These are phyloP conservation scores for Leptopilina syphax DNA, from an alignment of 2,888 invertebrate species.

Conservation along the genomic window DNA sequence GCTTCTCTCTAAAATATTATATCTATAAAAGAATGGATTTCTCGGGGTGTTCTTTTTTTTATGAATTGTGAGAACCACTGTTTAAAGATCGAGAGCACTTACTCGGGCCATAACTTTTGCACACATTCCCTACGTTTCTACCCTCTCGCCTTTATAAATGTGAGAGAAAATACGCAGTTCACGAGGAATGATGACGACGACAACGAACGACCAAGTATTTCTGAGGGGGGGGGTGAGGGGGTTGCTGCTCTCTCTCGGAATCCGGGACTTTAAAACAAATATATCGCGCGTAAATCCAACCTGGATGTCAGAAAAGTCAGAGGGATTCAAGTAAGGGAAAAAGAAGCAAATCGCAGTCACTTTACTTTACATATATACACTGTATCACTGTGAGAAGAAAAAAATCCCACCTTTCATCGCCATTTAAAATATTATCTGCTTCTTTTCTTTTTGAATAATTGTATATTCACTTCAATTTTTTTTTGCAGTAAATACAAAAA, in stretches of 20 bases:
- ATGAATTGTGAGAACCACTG: conserved; percentile 63
- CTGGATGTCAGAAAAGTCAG: conserved; percentile 63
- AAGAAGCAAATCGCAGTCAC: conserved; percentile 70
- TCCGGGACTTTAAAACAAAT: conserved; percentile 75
- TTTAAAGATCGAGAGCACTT: conserved; percentile 68
- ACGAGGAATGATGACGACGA: conserved; percentile 48
- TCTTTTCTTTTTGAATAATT: conserved; percentile 48
- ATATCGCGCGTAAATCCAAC: conserved; percentile 75
- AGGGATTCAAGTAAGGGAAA: conserved; percentile 52
- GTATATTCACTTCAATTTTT: too few species aligned
- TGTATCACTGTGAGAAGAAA: conserved; percentile 23
- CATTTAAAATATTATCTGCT: conserved; percentile 51
- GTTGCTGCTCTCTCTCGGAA: conserved; percentile 48
- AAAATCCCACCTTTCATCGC: conserved; percentile 58
- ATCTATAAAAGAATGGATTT: background rate
- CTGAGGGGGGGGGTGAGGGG: conserved; percentile 37
- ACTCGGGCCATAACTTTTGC: conserved; percentile 73
- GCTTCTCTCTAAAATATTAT: too few species aligned
- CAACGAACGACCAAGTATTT: conserved; percentile 45
- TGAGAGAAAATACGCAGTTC: conserved; percentile 49
- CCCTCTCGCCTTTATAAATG: conserved; percentile 72
- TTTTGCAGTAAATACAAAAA: too few species aligned
- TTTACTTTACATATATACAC: conserved; percentile 73
- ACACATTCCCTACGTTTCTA: conserved; percentile 67
- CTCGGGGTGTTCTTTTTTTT: background rate